phyloP scores from a whole-genome alignment of 2,888 invertebrate species.

The Xylophagus ater region DNA sequence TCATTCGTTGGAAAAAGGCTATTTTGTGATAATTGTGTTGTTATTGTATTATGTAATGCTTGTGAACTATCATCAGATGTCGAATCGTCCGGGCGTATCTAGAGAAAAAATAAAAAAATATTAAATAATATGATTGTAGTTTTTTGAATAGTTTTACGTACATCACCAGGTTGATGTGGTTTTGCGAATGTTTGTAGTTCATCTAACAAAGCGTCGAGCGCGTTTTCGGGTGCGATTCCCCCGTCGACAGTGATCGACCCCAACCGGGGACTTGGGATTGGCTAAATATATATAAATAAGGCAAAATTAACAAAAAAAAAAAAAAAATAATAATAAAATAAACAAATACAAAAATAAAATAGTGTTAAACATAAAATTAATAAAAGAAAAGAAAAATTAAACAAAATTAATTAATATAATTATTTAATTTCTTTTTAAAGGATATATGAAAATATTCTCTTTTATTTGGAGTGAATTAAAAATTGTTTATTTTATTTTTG shows the following conservation, averaged over 20 bases:
- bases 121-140: not conserved
- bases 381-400: conserved; percentile 8
- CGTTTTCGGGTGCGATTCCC: conserved; percentile 67
- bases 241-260: conserved; percentile 47
- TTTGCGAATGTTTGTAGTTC: conserved; percentile 83
- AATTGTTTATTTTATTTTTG: no score
- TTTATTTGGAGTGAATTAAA: no score
- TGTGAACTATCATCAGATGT: conserved; percentile 40
- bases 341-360: conserved; percentile 4
- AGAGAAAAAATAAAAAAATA: conserved; percentile 7
- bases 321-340: conserved; percentile 6
- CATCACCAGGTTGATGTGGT: conserved; percentile 42
- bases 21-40: conserved; percentile 39
- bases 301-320: conserved; percentile 11
- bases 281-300: conserved; percentile 32
- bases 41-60: conserved; percentile 37
- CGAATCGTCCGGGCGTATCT: conserved; percentile 38
- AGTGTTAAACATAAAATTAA: conserved; percentile 8
- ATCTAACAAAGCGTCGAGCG: conserved; percentile 93
- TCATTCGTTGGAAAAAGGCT: conserved; percentile 28
- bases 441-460: no score
- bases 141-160: conserved; percentile 19
- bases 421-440: no score
- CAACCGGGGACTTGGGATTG: conserved; percentile 53
- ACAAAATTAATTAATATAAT: conserved; percentile 1